Evolutionary conservation across 1,140 invertebrate genomes (phyloP).

Genomic region (Zaprionus vittiger): DNA sequence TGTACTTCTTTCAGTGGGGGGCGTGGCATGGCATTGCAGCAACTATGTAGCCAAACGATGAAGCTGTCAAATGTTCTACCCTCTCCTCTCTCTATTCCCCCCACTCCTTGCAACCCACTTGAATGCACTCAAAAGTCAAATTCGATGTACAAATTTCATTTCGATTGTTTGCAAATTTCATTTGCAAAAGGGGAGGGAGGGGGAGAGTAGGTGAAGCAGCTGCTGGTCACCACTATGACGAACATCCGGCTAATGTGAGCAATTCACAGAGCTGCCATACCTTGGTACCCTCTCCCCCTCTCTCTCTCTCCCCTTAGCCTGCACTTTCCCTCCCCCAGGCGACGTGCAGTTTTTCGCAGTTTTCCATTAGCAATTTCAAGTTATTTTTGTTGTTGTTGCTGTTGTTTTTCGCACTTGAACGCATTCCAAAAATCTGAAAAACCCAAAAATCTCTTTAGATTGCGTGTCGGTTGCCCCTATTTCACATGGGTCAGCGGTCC

Average conservation of each 20-base stretch:
- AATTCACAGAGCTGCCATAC: constrained; percentile 1
- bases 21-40: constrained; percentile 38
- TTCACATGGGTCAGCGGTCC: constrained; percentile 72
- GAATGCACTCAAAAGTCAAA: constrained; percentile 54
- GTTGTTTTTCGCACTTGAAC: constrained; percentile 61
- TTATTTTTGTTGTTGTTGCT: constrained; percentile 48
- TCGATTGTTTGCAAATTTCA: constrained; percentile 76
- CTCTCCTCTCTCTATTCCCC: constrained; percentile 13
- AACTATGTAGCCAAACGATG: constrained; percentile 59
- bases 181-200: constrained; percentile 18
- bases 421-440: constrained; percentile 34
- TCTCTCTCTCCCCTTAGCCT: not conserved
- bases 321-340: not conserved
- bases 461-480: constrained; percentile 77
- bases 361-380: constrained; percentile 40
- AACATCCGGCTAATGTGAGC: constrained; percentile 75
- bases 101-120: constrained; percentile 2
- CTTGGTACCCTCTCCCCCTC: not conserved
- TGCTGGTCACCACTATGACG: constrained; percentile 62
- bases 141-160: constrained; percentile 72
- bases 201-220: constrained; percentile 20
- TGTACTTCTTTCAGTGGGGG: constrained; percentile 49
- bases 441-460: constrained; percentile 39
- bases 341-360: constrained; percentile 53
- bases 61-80: constrained; percentile 61